phyloP scores from a whole-genome alignment of 2,888 invertebrate species.

The Drosophila mimica region DNA sequence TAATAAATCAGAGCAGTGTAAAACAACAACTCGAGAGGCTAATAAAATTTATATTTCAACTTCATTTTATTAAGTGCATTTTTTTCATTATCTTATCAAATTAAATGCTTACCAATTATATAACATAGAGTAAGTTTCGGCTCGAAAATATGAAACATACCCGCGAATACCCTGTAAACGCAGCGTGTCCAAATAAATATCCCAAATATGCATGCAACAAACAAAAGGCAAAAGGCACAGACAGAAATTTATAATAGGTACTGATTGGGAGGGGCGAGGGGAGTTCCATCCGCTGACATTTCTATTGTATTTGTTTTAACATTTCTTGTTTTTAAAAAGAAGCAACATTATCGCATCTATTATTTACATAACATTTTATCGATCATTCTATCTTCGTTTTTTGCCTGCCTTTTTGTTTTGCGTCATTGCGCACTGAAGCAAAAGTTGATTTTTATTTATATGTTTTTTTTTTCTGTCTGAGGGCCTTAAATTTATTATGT shows the following conservation, averaged over 20 bases:
- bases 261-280: neutral
- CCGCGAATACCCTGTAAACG: neutral
- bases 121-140: neutral
- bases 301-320: neutral
- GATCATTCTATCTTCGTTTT: slow-evolving; percentile 19
- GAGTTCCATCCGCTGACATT: neutral
- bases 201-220: slow-evolving; percentile 24
- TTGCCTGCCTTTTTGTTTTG: slow-evolving; percentile 10
- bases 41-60: neutral
- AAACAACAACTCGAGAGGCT: no score
- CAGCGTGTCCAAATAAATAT: neutral
- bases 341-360: slow-evolving; percentile 44
- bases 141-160: neutral
- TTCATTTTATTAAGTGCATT: neutral
- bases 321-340: slow-evolving; percentile 3
- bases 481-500: neutral
- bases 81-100: neutral
- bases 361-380: slow-evolving; percentile 50
- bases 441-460: neutral
- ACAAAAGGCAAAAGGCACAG: slow-evolving; percentile 3
- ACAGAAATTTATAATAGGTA: neutral
- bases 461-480: neutral
- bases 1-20: neutral
- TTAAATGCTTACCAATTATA: neutral
- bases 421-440: slow-evolving; percentile 28